Evolutionary conservation across 1,140 invertebrate genomes (phyloP), one percentile per base, ranked within the genome.

Genomic region (Eurosta solidaginis): DNA sequence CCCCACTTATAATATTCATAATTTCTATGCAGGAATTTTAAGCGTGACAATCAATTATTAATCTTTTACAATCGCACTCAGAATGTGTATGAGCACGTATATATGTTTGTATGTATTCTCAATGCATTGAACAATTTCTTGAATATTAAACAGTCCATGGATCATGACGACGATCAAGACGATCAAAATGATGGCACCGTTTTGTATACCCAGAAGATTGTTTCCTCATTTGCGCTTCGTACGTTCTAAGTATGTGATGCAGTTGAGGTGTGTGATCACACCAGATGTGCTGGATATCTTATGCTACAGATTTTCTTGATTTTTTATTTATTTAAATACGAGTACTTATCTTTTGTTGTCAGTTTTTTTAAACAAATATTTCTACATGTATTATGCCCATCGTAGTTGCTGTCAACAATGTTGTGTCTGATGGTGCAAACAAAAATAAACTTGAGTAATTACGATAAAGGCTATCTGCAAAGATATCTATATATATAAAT

Each of bases 81-180:
- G 1, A 36, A 52, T 52, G n/a, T 12, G 50, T 12, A 29, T 54
- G n/a, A 25, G 22, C 22, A 27, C 27, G 27, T 54, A 3, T 54
- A 54, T 27, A 54, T 7, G 17, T 49, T 49, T 49, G 3, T 49
- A 9, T 20, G 22, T 49, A 49, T 50, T 52, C 49, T 54, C 20
- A 25, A 27, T 17, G 59, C 29, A 40, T 68, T 20, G 33, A 2
- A 9, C 29, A 29, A 68, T 36, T 68, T 36, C 59, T 68, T 68
- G 33, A 68, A 68, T 68, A 68, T 68, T 40, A 68, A 68, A 68
- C 33, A 42, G 40, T 68, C 59, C n/a, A 68, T 68, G 59, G 3
- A 40, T 68, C 59, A 40, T 68, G 33, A 40, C 22, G 59, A 22
- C 59, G n/a, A 40, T 68, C 59, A 68, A 68, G 59, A 22, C 59